These are phyloP conservation scores for Tiliacea aurago DNA, from an alignment of 2,888 invertebrate species.

Conservation along the genomic window DNA sequence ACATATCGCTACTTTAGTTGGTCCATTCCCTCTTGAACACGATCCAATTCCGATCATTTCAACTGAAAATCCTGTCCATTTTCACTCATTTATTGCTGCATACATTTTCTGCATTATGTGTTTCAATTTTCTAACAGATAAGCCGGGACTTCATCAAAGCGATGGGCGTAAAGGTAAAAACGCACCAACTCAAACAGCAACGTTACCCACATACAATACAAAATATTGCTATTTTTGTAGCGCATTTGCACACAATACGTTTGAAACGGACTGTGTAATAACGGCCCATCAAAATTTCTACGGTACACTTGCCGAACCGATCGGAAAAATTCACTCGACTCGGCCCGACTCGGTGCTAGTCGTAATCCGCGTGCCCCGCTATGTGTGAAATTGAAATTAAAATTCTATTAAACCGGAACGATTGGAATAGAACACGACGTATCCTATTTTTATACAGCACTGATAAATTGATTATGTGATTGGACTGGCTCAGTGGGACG, in stretches of 20 bases:
- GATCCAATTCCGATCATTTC: conserved; percentile 34
- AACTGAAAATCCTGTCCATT: conserved; percentile 50
- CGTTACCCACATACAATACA: conserved; percentile 66
- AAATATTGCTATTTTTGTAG: conserved; percentile 76
- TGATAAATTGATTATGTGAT: conserved; percentile 70
- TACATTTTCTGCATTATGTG: conserved; percentile 54
- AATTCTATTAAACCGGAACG: conserved; percentile 85
- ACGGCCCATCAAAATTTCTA: conserved; percentile 86
- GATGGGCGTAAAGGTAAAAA: conserved; percentile 61
- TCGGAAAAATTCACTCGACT: conserved; percentile 83
- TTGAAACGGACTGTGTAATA: conserved; percentile 88
- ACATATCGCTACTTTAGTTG: conserved; percentile 30
- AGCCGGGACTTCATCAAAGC: conserved; percentile 68
- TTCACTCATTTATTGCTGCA: conserved; percentile 39
- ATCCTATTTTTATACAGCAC: conserved; percentile 70
- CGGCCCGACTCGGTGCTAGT: conserved; percentile 65
- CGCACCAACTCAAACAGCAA: conserved; percentile 62
- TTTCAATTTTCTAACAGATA: conserved; percentile 63
- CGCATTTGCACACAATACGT: conserved; percentile 83
- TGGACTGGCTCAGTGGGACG: conserved; percentile 58
- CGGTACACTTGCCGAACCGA: conserved; percentile 83
- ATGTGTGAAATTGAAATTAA: conserved; percentile 89
- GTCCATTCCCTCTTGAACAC: conserved; percentile 44
- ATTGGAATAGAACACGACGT: conserved; percentile 75
- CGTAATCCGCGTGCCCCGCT: conserved; percentile 82